These are phyloP conservation scores for Stenodema calcarata DNA, from an alignment of 2,888 invertebrate species.

Conservation along the genomic window DNA sequence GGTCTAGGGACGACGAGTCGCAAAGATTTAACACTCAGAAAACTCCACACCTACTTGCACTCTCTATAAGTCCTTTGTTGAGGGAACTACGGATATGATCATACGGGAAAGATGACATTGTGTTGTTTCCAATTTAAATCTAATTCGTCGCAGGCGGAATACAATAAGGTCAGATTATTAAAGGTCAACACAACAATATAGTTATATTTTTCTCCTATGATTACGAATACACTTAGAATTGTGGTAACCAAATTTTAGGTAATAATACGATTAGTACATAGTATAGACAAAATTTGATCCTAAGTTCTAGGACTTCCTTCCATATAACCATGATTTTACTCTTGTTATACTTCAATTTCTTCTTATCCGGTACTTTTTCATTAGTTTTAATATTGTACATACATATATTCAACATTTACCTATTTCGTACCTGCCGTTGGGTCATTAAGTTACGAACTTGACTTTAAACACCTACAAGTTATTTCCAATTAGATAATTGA, in stretches of 20 bases:
- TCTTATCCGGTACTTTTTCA: slow-evolving; percentile 13
- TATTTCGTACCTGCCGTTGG: background rate
- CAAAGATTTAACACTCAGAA: no score
- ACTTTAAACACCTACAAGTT: background rate
- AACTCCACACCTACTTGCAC: no score
- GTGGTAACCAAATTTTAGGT: slow-evolving; percentile 42
- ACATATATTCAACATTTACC: background rate
- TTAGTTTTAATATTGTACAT: slow-evolving; percentile 6
- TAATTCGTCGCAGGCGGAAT: background rate
- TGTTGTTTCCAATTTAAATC: background rate
- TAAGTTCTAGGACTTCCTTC: slow-evolving; percentile 3
- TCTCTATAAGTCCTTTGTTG: no score
- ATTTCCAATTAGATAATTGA: background rate
- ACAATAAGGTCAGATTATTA: background rate
- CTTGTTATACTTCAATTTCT: background rate
- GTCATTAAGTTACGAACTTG: background rate
- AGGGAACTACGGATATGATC: no score
- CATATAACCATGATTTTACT: background rate
- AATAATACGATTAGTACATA: slow-evolving; percentile 25
- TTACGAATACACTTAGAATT: slow-evolving; percentile 43
- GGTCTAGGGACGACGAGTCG: no score
- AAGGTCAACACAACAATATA: slow-evolving; percentile 46
- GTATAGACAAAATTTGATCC: slow-evolving; percentile 23
- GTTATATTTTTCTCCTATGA: slow-evolving; percentile 43
- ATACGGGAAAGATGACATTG: no score